Base-by-base conservation (phyloP, 2,888 invertebrate genomes). In the Caprella mutica region DNA sequence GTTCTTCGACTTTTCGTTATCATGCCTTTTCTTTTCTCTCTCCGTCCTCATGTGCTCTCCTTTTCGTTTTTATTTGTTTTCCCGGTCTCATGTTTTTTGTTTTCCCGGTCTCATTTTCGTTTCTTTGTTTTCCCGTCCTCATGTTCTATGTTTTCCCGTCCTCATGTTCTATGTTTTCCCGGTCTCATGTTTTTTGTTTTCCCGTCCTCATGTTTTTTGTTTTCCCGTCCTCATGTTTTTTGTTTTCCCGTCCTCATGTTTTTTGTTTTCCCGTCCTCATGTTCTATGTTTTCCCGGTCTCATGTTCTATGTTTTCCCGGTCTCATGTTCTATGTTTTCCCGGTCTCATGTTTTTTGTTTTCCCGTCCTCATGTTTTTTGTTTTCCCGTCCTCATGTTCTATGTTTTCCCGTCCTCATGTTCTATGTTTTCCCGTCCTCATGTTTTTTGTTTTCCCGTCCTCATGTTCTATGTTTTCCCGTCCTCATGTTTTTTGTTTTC, bases 221-320 rank as follows among this genome's bases (percentile, higher is more conserved):
- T 53, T 29, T 43, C 43, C 43, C 43, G 24, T 43, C 29, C 53
- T 42, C 53, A 23, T 24, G 46, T 48, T 55, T 48, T 55, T 12
- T 56, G 42, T 56, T 23, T 48, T 39, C 39, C 43, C 43, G 33
- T 56, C 40, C 21, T 46, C 44, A 35, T 30, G 24, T 44, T 43
- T 43, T 46, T 39, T 38, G 24, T 29, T 52, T 33, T 38, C 52
- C 17, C 44, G n/a, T 19, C 42, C 40, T 14, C 24, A 24, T 29
- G 24, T 33, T 21, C 42, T 33, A 21, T 39, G 27, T 56, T 40
- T 43, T 39, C 42, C 33, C 39, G 17, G 12, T 33, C 17, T n/a
- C 21, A 46, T 14, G n/a, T 23, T 53, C 27, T 24, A 5, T 52
- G 19, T 53, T 35, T 44, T 38, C 24, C 8, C 8, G 29, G 19